Percentiles rank a stretch among this genome's conserved stretches.
Evolutionary conservation across 2,113 vertebrate genomes (phyloP).

Genomic region (Ochotona curzoniae): DNA sequence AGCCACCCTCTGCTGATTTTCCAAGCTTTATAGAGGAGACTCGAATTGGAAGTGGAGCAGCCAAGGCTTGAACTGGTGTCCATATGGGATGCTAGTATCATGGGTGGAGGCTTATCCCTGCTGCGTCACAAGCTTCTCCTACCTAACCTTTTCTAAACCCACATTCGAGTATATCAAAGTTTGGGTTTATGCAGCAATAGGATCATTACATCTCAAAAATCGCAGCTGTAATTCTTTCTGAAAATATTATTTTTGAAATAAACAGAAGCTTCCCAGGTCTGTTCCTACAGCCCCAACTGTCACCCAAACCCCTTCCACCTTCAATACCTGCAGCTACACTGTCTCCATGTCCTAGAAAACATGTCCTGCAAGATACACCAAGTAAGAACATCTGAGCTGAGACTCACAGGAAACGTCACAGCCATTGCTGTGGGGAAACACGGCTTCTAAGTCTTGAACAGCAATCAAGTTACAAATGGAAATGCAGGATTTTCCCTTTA

Average conservation of each 20-base stretch:
- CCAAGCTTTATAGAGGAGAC: no score
- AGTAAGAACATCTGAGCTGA: background rate
- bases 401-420: background rate
- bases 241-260: background rate
- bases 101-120: no score
- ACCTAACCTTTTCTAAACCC: background rate
- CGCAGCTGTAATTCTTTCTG: background rate
- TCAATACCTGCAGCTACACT: background rate
- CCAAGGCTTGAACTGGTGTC: no score
- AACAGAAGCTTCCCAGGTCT: background rate
- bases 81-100: no score
- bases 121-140: no score
- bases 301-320: background rate
- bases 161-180: background rate
- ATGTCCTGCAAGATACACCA: background rate
- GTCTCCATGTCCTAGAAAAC: background rate
- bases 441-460: background rate
- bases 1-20: no score
- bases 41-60: no score
- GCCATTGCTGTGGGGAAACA: background rate
- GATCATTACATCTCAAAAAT: background rate
- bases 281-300: no score
- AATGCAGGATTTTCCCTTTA: conserved; percentile 6
- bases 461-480: background rate
- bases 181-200: background rate